Evolutionary conservation across 2,888 invertebrate species (phyloP).

Genomic region (Epiblema foenella): DNA sequence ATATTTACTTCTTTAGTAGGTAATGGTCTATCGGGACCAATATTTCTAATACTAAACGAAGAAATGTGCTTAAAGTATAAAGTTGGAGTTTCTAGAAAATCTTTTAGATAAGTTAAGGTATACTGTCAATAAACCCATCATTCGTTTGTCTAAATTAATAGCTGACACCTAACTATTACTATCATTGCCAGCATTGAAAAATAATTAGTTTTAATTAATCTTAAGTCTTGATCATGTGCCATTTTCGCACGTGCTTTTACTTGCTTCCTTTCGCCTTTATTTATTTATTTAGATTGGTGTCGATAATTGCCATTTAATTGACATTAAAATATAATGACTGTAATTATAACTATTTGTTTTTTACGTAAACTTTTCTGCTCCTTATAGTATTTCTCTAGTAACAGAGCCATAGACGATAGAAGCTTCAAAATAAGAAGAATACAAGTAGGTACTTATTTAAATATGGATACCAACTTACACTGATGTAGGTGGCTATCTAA

Average conservation of each 20-base stretch:
- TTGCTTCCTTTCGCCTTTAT: conserved; percentile 62
- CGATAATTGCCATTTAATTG: conserved; percentile 34
- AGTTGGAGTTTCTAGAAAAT: neutral
- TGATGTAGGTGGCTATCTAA: no score
- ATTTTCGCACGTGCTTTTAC: conserved; percentile 77
- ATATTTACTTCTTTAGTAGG: neutral
- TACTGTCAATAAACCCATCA: neutral
- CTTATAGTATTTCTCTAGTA: neutral
- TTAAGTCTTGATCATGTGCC: conserved; percentile 80
- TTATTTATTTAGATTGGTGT: conserved; percentile 62
- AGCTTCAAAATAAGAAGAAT: neutral
- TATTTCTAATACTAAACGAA: neutral
- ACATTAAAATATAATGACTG: conserved; percentile 7
- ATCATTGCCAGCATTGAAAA: neutral
- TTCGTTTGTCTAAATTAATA: neutral
- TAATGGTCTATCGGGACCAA: neutral
- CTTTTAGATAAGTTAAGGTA: neutral
- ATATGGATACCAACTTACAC: no score
- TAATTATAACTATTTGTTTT: conserved; percentile 3
- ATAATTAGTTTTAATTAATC: conserved; percentile 51
- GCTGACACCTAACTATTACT: neutral
- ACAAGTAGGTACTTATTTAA: no score
- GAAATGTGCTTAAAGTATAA: neutral
- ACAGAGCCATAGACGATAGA: neutral
- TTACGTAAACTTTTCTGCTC: neutral